phyloP scores from a whole-genome alignment of 2,113 vertebrate species.

The Origma solitaria region DNA sequence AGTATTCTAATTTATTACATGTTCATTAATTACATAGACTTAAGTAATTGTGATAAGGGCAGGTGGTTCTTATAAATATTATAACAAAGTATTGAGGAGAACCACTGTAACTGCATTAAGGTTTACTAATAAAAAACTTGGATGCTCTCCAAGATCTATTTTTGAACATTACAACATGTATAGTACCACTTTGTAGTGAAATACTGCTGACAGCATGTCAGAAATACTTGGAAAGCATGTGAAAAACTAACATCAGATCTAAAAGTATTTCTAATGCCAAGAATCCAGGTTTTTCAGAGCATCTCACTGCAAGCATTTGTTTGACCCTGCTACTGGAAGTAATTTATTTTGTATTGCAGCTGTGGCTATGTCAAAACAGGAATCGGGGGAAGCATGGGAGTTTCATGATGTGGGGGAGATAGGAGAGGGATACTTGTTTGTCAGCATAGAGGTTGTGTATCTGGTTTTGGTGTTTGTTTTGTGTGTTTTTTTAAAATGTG shows the following conservation, averaged over 20 bases:
- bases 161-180: not conserved
- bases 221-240: not conserved
- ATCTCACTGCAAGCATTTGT: not conserved
- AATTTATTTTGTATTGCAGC: not conserved
- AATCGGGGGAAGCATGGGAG: not conserved
- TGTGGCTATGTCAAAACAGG: not conserved
- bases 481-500: not conserved
- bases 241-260: not conserved
- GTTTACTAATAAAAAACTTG: slow-evolving; percentile 23
- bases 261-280: not conserved
- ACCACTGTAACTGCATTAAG: not conserved
- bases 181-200: not conserved
- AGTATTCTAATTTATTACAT: not conserved
- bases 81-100: not conserved
- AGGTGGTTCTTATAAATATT: slow-evolving; percentile 9
- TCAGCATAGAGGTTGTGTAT: not conserved
- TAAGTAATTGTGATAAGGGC: not conserved
- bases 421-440: not conserved
- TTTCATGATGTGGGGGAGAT: not conserved
- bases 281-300: not conserved
- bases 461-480: not conserved
- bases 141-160: slow-evolving; percentile 13
- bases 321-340: not conserved
- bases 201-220: not conserved
- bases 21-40: not conserved